These are phyloP conservation scores for Poeciliopsis turneri DNA, from an alignment of 2,797 vertebrate species.

Conservation along the genomic window DNA sequence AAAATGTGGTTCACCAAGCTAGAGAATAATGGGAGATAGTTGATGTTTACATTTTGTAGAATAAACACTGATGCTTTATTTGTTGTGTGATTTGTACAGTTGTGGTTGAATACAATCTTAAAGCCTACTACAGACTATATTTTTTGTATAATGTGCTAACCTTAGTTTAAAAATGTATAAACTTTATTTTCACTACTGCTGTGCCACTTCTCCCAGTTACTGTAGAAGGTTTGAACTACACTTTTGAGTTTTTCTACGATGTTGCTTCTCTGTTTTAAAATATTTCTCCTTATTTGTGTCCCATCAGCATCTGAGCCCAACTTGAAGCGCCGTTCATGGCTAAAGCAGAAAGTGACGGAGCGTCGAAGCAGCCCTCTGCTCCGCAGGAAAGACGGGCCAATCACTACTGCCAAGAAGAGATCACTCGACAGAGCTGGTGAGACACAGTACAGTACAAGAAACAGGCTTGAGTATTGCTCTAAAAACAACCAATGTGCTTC, in stretches of 20 bases:
- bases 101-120: neutral
- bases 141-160: neutral
- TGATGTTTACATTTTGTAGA: neutral
- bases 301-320: slow-evolving; percentile 94
- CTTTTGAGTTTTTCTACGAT: neutral
- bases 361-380: slow-evolving; percentile 94
- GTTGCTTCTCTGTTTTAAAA: neutral
- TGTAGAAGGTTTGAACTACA: neutral
- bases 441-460: neutral
- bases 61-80: neutral
- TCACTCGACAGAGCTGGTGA: slow-evolving; percentile 91
- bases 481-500: neutral
- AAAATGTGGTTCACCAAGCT: neutral
- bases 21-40: neutral
- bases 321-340: slow-evolving; percentile 91
- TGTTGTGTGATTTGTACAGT: neutral
- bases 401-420: slow-evolving; percentile 90
- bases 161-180: neutral
- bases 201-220: neutral
- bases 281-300: slow-evolving; percentile 1
- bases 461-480: neutral
- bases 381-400: slow-evolving; percentile 90
- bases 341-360: slow-evolving; percentile 98
- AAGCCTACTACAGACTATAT: neutral
- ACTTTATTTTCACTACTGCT: neutral